Evolutionary conservation across 2,888 invertebrate genomes (phyloP).

Genomic region (Vesta saturnalis): DNA sequence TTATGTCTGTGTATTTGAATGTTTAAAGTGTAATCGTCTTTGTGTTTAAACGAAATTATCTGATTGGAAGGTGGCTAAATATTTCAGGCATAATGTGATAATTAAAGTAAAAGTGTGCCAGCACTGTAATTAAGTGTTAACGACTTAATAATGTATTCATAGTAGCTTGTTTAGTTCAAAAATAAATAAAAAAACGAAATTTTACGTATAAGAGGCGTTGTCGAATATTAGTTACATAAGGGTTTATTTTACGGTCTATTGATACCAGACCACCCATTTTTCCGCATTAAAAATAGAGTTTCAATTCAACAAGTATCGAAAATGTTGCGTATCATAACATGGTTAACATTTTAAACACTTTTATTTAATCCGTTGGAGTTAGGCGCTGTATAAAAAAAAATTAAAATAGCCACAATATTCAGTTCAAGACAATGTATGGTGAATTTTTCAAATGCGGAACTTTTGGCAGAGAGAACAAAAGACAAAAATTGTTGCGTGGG

Average conservation of each 20-base stretch:
- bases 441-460: not conserved
- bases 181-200: not conserved
- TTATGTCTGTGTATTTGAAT: not conserved
- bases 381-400: too few relatives aligned
- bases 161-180: not conserved
- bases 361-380: too few relatives aligned
- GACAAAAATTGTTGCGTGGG: slow-evolving; percentile 2
- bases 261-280: slow-evolving; percentile 4
- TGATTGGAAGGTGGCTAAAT: not conserved
- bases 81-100: slow-evolving; percentile 4
- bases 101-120: slow-evolving; percentile 4
- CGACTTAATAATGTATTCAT: slow-evolving; percentile 5
- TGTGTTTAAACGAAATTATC: not conserved
- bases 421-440: not conserved
- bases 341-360: too few relatives aligned
- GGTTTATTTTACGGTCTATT: slow-evolving; percentile 1
- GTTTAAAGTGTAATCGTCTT: not conserved
- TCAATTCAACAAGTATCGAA: too few relatives aligned
- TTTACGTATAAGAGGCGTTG: not conserved
- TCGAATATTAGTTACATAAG: slow-evolving; percentile 9
- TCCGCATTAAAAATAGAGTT: not conserved
- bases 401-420: slow-evolving; percentile 1
- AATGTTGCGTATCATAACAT: too few relatives aligned
- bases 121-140: slow-evolving; percentile 2
- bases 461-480: slow-evolving; percentile 3